Evolutionary conservation across 2,888 invertebrate species (phyloP).

Genomic region (Scaptomyza polygonia): DNA sequence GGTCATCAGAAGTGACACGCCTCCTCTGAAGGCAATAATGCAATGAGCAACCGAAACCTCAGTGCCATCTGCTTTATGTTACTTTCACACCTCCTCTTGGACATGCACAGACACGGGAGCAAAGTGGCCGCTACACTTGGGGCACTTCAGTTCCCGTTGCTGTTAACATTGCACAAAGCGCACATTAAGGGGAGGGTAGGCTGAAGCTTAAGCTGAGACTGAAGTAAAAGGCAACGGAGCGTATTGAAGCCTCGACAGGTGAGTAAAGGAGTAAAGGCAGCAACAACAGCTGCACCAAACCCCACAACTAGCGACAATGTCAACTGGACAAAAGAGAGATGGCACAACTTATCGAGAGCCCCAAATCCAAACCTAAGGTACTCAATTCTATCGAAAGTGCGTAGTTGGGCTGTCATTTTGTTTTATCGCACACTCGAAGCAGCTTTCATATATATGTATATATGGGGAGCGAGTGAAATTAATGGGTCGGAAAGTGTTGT

Average conservation of each 20-base stretch:
- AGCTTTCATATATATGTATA: conserved; percentile 1
- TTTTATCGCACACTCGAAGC: conserved; percentile 21
- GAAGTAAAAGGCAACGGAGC: conserved; percentile 28
- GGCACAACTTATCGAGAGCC: neutral
- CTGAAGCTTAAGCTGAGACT: neutral
- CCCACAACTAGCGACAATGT: conserved; percentile 12
- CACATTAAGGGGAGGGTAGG: conserved; percentile 47
- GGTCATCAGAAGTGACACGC: conserved; percentile 13
- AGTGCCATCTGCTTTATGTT: conserved; percentile 39
- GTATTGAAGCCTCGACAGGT: conserved; percentile 48
- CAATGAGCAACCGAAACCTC: conserved; percentile 32
- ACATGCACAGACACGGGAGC: conserved; percentile 9
- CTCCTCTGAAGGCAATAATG: conserved; percentile 15
- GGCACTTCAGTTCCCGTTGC: conserved; percentile 13
- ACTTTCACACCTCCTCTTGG: conserved; percentile 48
- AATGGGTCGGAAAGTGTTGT: conserved; percentile 81
- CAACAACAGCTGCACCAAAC: conserved; percentile 5
- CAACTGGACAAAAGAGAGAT: conserved; percentile 10
- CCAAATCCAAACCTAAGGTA: conserved; percentile 5
- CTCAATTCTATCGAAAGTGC: conserved; percentile 26
- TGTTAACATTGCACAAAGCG: conserved; percentile 38
- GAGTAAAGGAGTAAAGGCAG: conserved; percentile 41
- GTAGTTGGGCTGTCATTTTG: conserved; percentile 33
- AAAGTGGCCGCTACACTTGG: conserved; percentile 17
- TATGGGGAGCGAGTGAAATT: conserved; percentile 71